Evolutionary conservation across 2,888 invertebrate species (phyloP).

Genomic region (Anarsia innoxiella): DNA sequence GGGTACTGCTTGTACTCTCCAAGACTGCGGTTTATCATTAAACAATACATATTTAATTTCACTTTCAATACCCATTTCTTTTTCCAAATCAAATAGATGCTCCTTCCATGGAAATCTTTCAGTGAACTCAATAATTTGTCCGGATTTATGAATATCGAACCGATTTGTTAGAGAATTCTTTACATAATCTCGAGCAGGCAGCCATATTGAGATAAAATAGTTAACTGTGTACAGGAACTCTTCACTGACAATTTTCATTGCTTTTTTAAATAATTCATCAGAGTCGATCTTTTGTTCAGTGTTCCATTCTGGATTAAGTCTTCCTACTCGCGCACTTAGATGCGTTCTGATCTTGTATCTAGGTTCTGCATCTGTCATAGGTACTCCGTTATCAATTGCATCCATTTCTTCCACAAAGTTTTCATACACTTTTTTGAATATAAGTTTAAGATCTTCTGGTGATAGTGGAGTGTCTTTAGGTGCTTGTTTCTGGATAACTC

Average conservation of each 20-base stretch:
- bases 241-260: constrained; percentile 83
- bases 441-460: constrained; percentile 65
- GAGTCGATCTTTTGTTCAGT: constrained; percentile 63
- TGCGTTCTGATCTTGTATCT: constrained; percentile 86
- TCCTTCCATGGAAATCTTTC: constrained; percentile 92
- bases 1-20: constrained; percentile 93
- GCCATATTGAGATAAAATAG: constrained; percentile 82
- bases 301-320: constrained; percentile 92
- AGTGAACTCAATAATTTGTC: constrained; percentile 85
- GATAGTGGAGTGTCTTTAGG: constrained; percentile 51
- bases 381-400: constrained; percentile 97
- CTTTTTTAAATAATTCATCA: constrained; percentile 82
- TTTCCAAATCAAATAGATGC: constrained; percentile 89
- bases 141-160: constrained; percentile 80
- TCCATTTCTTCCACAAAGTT: constrained; percentile 94
- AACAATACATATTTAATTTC: constrained; percentile 84
- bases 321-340: constrained; percentile 82
- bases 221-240: constrained; percentile 86
- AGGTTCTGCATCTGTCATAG: constrained; percentile 83
- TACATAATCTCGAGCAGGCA: constrained; percentile 89
- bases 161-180: constrained; percentile 81
- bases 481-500: constrained; percentile 79
- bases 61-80: constrained; percentile 77
- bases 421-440: constrained; percentile 87
- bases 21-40: constrained; percentile 76